Evolutionary conservation across 2,113 vertebrate genomes (phyloP), one percentile per base, ranked within the genome.

Genomic region (Himantopus leucocephalus): DNA sequence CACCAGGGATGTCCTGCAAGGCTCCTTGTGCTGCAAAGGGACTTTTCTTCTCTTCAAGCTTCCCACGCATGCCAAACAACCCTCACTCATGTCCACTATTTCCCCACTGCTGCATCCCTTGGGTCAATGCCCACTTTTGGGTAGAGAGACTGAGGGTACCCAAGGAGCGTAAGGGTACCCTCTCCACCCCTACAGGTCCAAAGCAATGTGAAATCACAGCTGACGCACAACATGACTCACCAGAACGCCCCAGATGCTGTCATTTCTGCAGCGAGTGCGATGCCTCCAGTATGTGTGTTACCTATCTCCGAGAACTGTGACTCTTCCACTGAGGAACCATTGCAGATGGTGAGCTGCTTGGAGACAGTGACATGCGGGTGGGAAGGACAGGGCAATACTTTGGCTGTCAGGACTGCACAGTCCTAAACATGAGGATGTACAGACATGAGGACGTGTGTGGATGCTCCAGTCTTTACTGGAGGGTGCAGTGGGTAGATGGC

Each of bases 191-290:
- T 50, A 9, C 9, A 48, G 37, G 48, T 27, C 39, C 70, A 67
- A 23, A 55, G 43, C 5, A 22, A 55, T 3, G 20, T 37, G 52
- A 60, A 90, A 72, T n/a, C 71, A 45, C 16, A 5, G 26, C 43
- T 68, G 47, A 62, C 21, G 12, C 34, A 45, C 64, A 71, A 35
- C 34, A 29, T 5, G 34, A 22, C 37, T 67, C 56, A 37, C 23
- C 35, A 68, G 78, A 43, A n/a, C 1, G 2, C 20, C 41, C 32
- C 47, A 70, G 35, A 34, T 20, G 26, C n/a, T 1, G 0, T 16
- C 0, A 0, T 55, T 74, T 23, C 85, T 75, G 47, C 18, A 17
- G 14, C 2, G 12, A 84, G 23, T 10, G 9, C 1, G 2, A 34
- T 10, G 22, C 14, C 24, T 70, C 26, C 43, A 72, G 53, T n/a